phyloP scores from a whole-genome alignment of 53 echinoderm and acorn worm species.

The Mesocentrotus franciscanus region DNA sequence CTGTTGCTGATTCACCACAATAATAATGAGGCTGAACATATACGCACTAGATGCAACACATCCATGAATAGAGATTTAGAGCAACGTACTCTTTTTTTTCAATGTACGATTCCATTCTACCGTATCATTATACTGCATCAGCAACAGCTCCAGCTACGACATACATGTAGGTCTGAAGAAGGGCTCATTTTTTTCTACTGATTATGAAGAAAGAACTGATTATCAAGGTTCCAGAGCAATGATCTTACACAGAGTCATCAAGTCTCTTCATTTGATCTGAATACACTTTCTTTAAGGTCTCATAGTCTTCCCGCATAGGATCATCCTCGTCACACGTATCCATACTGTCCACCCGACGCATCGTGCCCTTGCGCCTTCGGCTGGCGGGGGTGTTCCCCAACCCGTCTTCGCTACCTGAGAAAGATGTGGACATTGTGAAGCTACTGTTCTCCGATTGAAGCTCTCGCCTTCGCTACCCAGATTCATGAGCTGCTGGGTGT shows the following conservation, averaged over 20 bases:
- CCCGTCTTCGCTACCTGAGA: slow-evolving; percentile 66
- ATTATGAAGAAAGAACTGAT: no score
- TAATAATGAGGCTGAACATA: no score
- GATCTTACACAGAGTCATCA: slow-evolving; percentile 39
- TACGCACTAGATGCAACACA: no score
- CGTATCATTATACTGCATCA: no score
- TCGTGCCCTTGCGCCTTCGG: slow-evolving; percentile 36
- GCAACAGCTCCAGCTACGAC: no score
- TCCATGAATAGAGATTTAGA: no score
- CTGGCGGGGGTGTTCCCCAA: not conserved
- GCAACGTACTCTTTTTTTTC: no score
- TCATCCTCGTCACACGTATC: slow-evolving; percentile 54
- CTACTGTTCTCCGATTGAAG: slow-evolving; percentile 67
- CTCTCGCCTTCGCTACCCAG: slow-evolving; percentile 66
- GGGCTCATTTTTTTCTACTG: no score
- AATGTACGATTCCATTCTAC: no score
- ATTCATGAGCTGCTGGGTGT: slow-evolving; percentile 62
- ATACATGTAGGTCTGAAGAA: no score
- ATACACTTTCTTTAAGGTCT: slow-evolving; percentile 60
- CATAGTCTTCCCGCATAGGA: slow-evolving; percentile 33
- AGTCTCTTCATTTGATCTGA: slow-evolving; percentile 48
- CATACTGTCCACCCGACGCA: slow-evolving; percentile 62
- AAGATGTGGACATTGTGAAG: slow-evolving; percentile 63
- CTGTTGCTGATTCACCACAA: no score
- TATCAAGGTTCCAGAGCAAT: no score